phyloP scores from a whole-genome alignment of 2,888 invertebrate species.

The Ophion ellenae region DNA sequence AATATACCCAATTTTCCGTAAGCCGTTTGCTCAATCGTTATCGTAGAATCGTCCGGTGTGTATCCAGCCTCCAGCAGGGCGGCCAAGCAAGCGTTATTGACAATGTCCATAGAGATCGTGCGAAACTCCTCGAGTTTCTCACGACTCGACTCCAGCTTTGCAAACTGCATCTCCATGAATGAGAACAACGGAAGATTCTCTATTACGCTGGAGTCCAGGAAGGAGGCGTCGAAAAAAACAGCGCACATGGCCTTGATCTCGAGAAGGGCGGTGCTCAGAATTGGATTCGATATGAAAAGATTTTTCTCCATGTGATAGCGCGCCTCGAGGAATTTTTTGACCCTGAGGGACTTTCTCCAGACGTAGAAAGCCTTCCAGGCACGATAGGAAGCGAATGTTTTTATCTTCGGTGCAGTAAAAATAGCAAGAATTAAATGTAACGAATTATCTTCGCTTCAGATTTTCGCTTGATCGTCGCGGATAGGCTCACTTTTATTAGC shows the following conservation, averaged over 20 bases:
- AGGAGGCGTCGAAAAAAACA: constrained; percentile 87
- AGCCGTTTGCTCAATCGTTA: constrained; percentile 78
- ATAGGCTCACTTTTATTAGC: constrained; percentile 87
- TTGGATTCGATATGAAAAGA: constrained; percentile 90
- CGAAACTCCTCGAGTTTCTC: constrained; percentile 84
- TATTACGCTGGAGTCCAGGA: constrained; percentile 85
- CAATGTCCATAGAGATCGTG: constrained; percentile 85
- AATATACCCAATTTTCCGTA: constrained; percentile 76
- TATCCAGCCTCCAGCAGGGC: constrained; percentile 91
- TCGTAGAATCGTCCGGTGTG: constrained; percentile 89
- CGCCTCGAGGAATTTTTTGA: constrained; percentile 87
- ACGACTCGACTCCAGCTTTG: constrained; percentile 83
- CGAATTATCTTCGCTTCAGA: not conserved
- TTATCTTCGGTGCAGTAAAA: constrained; percentile 84
- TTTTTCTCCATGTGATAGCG: constrained; percentile 87
- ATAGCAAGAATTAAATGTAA: not conserved
- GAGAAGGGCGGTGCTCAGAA: constrained; percentile 89
- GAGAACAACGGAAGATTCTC: constrained; percentile 87
- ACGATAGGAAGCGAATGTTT: constrained; percentile 88
- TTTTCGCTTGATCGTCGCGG: constrained; percentile 5
- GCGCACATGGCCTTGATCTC: constrained; percentile 89
- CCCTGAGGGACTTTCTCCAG: constrained; percentile 91
- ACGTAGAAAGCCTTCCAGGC: constrained; percentile 92
- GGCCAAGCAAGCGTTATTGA: constrained; percentile 89
- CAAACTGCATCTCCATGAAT: constrained; percentile 87